Evolutionary conservation across 2,888 invertebrate species (phyloP), one percentile per base, ranked within the genome.

Genomic region (Phasia obesa): DNA sequence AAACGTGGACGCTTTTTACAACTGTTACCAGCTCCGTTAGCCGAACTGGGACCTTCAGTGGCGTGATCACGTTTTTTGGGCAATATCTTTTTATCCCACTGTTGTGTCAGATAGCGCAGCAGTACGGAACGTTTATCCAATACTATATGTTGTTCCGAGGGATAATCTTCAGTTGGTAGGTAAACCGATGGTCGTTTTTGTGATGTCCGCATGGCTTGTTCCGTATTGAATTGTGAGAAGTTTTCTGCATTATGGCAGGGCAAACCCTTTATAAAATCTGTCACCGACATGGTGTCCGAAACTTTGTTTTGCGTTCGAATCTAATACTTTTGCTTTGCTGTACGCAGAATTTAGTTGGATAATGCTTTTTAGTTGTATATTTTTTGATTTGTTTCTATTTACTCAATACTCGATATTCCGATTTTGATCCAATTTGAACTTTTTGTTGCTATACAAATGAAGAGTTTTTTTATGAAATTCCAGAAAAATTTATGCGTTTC

Each of bases 91-190:
- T 97, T 98, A 90, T 98, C 98, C 97, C 97, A 98, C 92, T 97
- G 97, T 88, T 98, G 97, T 88, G 98, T 98, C 85, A 98, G 93
- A 92, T 97, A 98, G 92, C 98, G 94, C 88, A 98, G 92, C 79
- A 98, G 93, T 88, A 98, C 98, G 90, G 97, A 98, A 60, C 97
- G 97, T 92, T 97, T 98, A 92, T 98, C 98, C 89, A 98, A 97
- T 53, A 98, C 98, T 89, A 98, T 98, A 87, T 98, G 97, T 96
- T 98, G 98, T 92, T 98, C 97, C 65, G 97, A 96, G 85, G 98
- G 97, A 90, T 96, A 95, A 89, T 98, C 98, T 92, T 96, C 97
- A 51, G 98, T 98, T 57, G 97, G 97, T 85, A 98, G 93, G 92
- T 98, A 98, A 77, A 98, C 96, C 23, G 97, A 96, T 59, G 97